Percentiles rank a stretch among this genome's conserved stretches.
Evolutionary conservation across 2,888 invertebrate species (phyloP).

Genomic region (Noctua janthe): DNA sequence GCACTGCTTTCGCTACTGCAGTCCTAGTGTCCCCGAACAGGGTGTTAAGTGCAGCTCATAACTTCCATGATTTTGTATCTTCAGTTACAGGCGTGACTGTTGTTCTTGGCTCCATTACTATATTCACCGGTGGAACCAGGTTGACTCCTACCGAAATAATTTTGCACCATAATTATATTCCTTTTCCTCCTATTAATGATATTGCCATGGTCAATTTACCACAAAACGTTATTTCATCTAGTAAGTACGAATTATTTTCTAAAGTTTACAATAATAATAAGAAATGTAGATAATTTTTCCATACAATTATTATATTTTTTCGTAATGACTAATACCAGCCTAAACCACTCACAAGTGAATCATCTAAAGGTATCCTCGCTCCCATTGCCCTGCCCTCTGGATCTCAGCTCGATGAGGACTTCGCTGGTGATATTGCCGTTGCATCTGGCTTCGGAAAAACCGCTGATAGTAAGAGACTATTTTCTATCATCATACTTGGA

Average conservation of each 20-base stretch:
- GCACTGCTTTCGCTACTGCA: constrained; percentile 73
- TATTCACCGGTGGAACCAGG: constrained; percentile 79
- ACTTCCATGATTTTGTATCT: constrained; percentile 74
- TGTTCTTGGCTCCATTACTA: constrained; percentile 74
- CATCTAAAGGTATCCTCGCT: constrained; percentile 5
- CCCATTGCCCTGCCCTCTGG: constrained; percentile 72
- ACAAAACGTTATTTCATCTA: neutral
- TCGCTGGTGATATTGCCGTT: constrained; percentile 68
- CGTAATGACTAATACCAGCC: too few species aligned
- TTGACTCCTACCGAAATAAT: constrained; percentile 19
- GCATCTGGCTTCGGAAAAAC: constrained; percentile 80
- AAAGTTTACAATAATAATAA: neutral
- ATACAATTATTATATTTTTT: neutral
- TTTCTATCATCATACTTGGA: neutral
- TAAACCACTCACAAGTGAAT: neutral
- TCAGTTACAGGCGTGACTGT: constrained; percentile 67
- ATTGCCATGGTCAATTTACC: constrained; percentile 28
- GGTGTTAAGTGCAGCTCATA: constrained; percentile 77
- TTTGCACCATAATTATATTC: constrained; percentile 75
- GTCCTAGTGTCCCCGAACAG: constrained; percentile 52
- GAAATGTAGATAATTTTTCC: neutral
- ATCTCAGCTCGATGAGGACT: constrained; percentile 67
- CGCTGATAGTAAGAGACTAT: constrained; percentile 7
- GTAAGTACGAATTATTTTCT: neutral
- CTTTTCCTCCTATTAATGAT: constrained; percentile 3